phyloP scores from a whole-genome alignment of 2,797 vertebrate genomes.

The Coregonus sp. region DNA sequence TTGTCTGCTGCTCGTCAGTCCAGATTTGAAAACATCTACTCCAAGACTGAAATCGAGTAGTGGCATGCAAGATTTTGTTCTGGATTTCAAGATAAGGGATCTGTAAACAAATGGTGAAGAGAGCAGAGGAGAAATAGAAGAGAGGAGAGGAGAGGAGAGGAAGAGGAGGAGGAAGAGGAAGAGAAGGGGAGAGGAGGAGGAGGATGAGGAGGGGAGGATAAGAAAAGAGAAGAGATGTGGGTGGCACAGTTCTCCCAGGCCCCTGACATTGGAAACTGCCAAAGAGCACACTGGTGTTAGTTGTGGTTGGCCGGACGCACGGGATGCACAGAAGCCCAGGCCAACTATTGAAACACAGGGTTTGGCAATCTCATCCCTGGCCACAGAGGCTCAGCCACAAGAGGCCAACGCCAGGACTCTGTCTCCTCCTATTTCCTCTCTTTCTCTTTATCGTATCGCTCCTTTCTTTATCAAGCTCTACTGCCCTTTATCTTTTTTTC shows the following conservation, averaged over 20 bases:
- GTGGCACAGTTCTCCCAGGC: slow-evolving; percentile 73
- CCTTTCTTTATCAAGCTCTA: slow-evolving; percentile 1
- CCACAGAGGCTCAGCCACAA: slow-evolving; percentile 58
- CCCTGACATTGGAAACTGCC: slow-evolving; percentile 74
- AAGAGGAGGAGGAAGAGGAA: no score
- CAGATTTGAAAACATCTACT: no score
- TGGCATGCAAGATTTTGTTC: no score
- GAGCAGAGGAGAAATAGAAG: background rate
- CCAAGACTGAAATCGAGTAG: no score
- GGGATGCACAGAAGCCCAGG: slow-evolving; percentile 77
- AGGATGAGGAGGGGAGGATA: background rate
- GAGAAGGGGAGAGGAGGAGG: no score
- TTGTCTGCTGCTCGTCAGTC: no score
- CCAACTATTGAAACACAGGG: slow-evolving; percentile 77
- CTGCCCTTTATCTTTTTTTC: background rate
- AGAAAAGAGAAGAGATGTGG: slow-evolving; percentile 52
- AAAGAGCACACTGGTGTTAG: slow-evolving; percentile 79
- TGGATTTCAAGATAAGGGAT: no score
- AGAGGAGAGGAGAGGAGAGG: background rate
- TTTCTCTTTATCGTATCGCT: background rate
- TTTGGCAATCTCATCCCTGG: slow-evolving; percentile 72
- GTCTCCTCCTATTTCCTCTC: slow-evolving; percentile 50
- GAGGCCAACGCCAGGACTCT: slow-evolving; percentile 62
- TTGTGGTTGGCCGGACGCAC: slow-evolving; percentile 80
- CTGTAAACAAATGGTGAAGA: background rate